Evolutionary conservation across 2,797 vertebrate genomes (phyloP), one percentile per base, ranked within the genome.

Genomic region (Gastrophryne carolinensis): DNA sequence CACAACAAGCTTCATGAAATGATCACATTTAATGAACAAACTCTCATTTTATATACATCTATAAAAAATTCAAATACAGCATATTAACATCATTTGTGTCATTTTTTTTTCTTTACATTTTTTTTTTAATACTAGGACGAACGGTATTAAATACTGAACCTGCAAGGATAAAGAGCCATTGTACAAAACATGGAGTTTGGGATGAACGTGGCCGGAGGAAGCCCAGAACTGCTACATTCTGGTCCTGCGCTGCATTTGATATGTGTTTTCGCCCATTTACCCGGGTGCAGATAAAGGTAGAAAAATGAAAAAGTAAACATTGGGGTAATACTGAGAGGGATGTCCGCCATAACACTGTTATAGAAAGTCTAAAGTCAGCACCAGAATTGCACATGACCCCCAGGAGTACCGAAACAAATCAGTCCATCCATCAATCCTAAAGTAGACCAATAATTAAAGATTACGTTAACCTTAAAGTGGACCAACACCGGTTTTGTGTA

Each of bases 1-100:
- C 5, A 6, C 1, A 5, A n/a, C n/a, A n/a, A n/a, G n/a, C 4
- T n/a, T 95, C 93, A 92, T 96, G 96, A 98, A 98, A 98, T 96
- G 95, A 93, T 94, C 91, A 94, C 91, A 89, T 98, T 98, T 98
- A 98, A 98, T 98, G 95, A 94, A 94, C 93, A 95, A 91, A 85
- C 90, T 94, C 90, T 91, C 91, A 89, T 93, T 95, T 94, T 98
- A 95, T 95, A 96, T 96, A 98, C 96, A 98, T 94, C 95, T 98
- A 98, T 98, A 98, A 98, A 98, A 98, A 96, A 93, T 95, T 93
- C 94, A 96, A 94, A 93, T 95, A 96, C 93, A 89, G 88, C 86
- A 94, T 94, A 94, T 94, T 93, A 96, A 84, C 84, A 87, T 49
- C 50, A 64, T 41, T 60, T 53, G 17, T 53, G 13, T 37, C 32